Percentiles rank a stretch among this genome's conserved stretches.
Conservation (phyloP, 1,140 invertebrate genomes). For the Coenobita brevimanus region DNA sequence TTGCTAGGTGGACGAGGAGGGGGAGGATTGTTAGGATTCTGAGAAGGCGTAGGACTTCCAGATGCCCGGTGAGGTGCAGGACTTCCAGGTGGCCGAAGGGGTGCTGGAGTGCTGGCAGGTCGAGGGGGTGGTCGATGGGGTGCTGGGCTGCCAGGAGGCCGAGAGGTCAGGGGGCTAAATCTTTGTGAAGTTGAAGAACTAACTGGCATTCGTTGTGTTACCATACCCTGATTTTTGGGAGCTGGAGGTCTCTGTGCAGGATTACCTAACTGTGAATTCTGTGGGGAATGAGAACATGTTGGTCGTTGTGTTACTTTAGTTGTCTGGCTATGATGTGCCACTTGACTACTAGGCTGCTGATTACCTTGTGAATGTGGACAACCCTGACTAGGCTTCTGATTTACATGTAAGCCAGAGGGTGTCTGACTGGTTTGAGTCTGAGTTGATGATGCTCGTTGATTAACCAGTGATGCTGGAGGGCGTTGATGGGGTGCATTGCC, state of each 20-base stretch:
- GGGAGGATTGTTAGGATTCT: too few relatives aligned
- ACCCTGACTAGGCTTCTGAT: slow-evolving; percentile 10
- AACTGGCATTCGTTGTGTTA: neutral
- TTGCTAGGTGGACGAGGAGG: neutral
- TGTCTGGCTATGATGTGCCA: neutral
- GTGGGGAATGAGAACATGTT: too few relatives aligned
- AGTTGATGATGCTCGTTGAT: slow-evolving; percentile 2
- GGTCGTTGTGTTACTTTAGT: too few relatives aligned
- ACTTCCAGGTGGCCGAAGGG: neutral
- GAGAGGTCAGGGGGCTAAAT: neutral
- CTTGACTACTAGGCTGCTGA: neutral
- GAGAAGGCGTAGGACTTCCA: neutral
- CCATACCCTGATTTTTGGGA: too few relatives aligned
- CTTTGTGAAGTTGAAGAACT: neutral
- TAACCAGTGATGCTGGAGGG: neutral
- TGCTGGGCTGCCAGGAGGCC: slow-evolving; percentile 12
- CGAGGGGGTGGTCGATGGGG: neutral
- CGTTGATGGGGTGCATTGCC: neutral
- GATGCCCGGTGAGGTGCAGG: slow-evolving; percentile 14
- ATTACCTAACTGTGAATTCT: too few relatives aligned
- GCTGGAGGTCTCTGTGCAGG: too few relatives aligned
- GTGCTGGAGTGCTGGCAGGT: too few relatives aligned
- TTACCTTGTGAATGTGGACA: neutral
- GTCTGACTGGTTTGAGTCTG: slow-evolving; percentile 11
- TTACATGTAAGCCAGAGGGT: neutral